Evolutionary conservation across 2,113 vertebrate species (phyloP).

Genomic region (Poeciliopsis turrubarensis): DNA sequence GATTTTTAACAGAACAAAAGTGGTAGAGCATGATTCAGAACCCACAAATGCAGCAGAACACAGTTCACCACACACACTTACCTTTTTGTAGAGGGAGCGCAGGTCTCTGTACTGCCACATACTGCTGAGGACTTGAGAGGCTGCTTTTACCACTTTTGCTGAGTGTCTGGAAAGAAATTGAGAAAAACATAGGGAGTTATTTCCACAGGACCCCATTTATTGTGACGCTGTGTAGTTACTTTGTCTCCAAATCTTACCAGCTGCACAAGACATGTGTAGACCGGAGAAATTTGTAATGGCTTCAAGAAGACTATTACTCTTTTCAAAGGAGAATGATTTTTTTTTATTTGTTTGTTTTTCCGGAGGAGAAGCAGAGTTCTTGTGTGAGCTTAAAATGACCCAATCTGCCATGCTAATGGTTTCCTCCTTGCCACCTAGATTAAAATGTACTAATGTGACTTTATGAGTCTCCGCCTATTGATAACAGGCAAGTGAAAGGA

Average conservation of each 20-base stretch:
- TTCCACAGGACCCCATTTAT: conserved; percentile 22
- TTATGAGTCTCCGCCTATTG: conserved; percentile 28
- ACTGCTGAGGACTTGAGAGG: conserved; percentile 99
- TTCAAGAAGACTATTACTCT: conserved; percentile 48
- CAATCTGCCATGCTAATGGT: conserved; percentile 60
- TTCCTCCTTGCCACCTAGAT: conserved; percentile 48
- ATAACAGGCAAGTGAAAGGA: conserved; percentile 2
- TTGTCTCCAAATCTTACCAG: conserved; percentile 26
- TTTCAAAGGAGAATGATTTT: conserved; percentile 45
- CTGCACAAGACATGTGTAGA: conserved; percentile 14
- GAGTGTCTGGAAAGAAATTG: conserved; percentile 87
- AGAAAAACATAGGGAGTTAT: conserved; percentile 29
- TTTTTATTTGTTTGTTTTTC: background rate
- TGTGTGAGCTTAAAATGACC: conserved; percentile 62
- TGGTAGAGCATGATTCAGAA: background rate
- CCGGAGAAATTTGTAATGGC: conserved; percentile 19
- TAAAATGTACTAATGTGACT: conserved; percentile 47
- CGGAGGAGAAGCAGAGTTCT: conserved; percentile 26
- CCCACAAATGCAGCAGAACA: background rate
- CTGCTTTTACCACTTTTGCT: conserved; percentile 98
- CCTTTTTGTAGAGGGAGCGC: conserved; percentile 99
- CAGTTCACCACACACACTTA: conserved; percentile 68
- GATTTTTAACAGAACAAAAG: background rate
- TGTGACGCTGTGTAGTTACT: conserved; percentile 28
- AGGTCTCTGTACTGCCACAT: conserved; percentile 99